Evolutionary conservation across 2,797 vertebrate genomes (phyloP).

Genomic region (Sebastes jordani): DNA sequence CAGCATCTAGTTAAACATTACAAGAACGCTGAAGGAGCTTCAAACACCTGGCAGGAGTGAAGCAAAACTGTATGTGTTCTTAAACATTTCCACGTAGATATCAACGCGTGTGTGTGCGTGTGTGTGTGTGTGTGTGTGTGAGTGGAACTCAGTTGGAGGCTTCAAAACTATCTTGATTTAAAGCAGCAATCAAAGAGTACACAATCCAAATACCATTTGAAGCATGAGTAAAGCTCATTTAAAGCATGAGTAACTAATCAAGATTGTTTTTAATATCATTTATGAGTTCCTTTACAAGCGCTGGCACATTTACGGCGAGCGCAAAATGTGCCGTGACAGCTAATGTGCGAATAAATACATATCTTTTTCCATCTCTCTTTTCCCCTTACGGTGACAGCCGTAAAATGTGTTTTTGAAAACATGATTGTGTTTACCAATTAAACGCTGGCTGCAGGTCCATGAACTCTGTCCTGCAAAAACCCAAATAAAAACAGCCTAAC

Average conservation of each 20-base stretch:
- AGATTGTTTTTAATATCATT: conserved; percentile 67
- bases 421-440: conserved; percentile 74
- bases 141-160: background rate
- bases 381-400: conserved; percentile 34
- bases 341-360: conserved; percentile 58
- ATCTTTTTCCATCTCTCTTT: conserved; percentile 34
- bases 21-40: conserved; percentile 28
- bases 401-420: conserved; percentile 70
- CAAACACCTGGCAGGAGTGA: conserved; percentile 48
- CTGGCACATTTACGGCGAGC: conserved; percentile 44
- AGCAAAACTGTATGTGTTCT: conserved; percentile 19
- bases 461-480: conserved; percentile 68
- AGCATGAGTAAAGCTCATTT: conserved; percentile 46
- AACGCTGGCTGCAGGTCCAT: conserved; percentile 60
- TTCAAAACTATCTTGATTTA: conserved; percentile 44
- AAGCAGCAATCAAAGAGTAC: conserved; percentile 19
- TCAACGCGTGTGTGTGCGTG: background rate
- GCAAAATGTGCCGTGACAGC: conserved; percentile 46
- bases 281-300: conserved; percentile 51
- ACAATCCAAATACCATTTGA: conserved; percentile 46
- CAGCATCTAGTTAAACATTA: conserved; percentile 75
- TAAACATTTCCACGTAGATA: conserved; percentile 4
- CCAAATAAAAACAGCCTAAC: conserved; percentile 65
- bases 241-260: conserved; percentile 60
- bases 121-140: background rate